Conservation (phyloP, 2,797 vertebrate genomes). For the Anomalospiza imberbis region DNA sequence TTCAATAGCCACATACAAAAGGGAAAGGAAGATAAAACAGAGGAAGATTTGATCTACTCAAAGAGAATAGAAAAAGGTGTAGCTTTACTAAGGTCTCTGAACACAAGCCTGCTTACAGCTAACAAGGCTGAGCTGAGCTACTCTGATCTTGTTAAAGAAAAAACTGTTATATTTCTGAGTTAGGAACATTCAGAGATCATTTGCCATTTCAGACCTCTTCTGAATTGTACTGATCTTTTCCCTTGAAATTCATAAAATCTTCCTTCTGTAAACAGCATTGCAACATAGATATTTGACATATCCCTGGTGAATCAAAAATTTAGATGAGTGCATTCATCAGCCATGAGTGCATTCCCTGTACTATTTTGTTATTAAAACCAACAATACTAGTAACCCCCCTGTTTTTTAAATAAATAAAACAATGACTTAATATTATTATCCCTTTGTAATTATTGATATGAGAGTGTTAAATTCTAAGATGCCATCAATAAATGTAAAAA, state of each 20-base stretch:
- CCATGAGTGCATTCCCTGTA: neutral
- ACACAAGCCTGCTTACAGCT: neutral
- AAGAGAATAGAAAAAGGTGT: neutral
- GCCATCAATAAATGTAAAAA: neutral
- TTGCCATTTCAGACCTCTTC: neutral
- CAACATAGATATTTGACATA: neutral
- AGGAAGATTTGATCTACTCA: neutral
- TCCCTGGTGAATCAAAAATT: neutral
- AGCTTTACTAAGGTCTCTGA: neutral
- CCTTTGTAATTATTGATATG: neutral
- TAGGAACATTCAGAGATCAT: neutral
- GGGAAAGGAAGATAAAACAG: neutral
- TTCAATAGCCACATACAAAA: neutral
- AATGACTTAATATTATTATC: neutral
- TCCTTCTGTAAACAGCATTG: neutral
- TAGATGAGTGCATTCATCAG: neutral
- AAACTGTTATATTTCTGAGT: neutral
- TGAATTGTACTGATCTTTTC: neutral
- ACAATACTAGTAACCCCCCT: neutral
- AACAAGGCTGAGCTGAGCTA: neutral
- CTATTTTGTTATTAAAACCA: neutral
- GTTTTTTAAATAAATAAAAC: neutral
- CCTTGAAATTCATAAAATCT: neutral
- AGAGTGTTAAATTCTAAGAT: neutral
- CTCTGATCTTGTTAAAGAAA: neutral